Base-by-base conservation (phyloP, 2,113 vertebrate species). In the Osmerus eperlanus region DNA sequence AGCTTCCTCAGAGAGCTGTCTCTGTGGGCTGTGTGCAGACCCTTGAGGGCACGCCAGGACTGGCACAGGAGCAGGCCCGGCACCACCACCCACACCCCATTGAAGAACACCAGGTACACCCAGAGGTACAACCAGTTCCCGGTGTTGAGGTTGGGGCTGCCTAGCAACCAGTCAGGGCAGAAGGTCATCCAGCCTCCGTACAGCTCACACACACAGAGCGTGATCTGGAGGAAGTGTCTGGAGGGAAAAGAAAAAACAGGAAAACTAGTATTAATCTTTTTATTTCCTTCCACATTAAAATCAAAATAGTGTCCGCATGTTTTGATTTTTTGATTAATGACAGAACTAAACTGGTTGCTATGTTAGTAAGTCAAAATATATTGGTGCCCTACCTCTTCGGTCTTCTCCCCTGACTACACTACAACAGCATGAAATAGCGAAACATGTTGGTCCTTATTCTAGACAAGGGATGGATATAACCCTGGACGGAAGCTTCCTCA, bases 221-320 rank as follows among this genome's bases (percentile, higher is more conserved):
- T 58, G 5, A 95, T 86, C 86, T 96, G 95, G 29, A 94, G 3
- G 56, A 94, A 94, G 76, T 94, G 93, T 85, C 92, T 94, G 80
- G 29, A 67, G 77, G 58, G 47, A 19, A 60, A 51, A 54, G 3
- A 58, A 3, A 18, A 36, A 9, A 7, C 3, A 32, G n/a, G 25
- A 25, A 63, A 29, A 21, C 28, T 15, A 7, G 14, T 18, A 18
- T 56, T 18, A 18, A 6, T 16, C n/a, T 18, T 16, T 18, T 18
- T 19, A 56, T 7, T 56, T 56, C 3, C 7, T 56, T 56, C 28
- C 7, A 14, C 51, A 67, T 13, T 11, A 6, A 52, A 11, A 51
- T 14, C 25, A 29, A 16, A 67, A 67, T 56, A 56, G 9, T 5
- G 3, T 16, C 55, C 1, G 2, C 3, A 56, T 8, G 4, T 56